phyloP scores from a whole-genome alignment of 1,140 invertebrate genomes.

The Monochamus saltuarius region DNA sequence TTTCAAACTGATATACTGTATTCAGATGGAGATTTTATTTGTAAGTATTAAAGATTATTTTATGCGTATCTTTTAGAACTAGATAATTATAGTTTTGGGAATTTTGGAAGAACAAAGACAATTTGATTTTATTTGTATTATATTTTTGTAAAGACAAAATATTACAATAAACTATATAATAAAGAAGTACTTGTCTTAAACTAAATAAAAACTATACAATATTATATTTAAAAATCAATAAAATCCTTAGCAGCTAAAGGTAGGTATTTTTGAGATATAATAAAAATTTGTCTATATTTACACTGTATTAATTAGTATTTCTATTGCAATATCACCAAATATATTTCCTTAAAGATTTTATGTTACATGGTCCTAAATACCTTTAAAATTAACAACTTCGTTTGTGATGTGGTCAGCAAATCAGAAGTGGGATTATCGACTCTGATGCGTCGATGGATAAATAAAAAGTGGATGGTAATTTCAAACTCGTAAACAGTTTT shows the following conservation, averaged over 20 bases:
- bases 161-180: conserved; percentile 49
- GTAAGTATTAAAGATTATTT: no score
- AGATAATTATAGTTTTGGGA: no score
- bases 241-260: conserved; percentile 35
- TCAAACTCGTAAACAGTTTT: no score
- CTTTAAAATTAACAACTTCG: neutral
- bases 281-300: conserved; percentile 41
- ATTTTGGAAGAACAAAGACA: conserved; percentile 15
- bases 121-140: conserved; percentile 13
- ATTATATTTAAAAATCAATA: conserved; percentile 40
- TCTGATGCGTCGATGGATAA: conserved; percentile 3
- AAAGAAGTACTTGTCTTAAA: conserved; percentile 44
- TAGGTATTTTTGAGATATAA: conserved; percentile 39
- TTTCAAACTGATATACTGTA: no score
- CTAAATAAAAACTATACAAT: conserved; percentile 47
- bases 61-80: no score
- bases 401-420: conserved; percentile 24
- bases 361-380: no score
- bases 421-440: conserved; percentile 3
- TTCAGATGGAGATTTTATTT: no score
- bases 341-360: conserved; percentile 12
- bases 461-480: conserved; percentile 17
- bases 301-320: conserved; percentile 32
- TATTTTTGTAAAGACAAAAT: conserved; percentile 46
- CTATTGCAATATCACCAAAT: conserved; percentile 42